Evolutionary conservation across 2,797 vertebrate species (phyloP).

Genomic region (Gadopsis marmoratus): DNA sequence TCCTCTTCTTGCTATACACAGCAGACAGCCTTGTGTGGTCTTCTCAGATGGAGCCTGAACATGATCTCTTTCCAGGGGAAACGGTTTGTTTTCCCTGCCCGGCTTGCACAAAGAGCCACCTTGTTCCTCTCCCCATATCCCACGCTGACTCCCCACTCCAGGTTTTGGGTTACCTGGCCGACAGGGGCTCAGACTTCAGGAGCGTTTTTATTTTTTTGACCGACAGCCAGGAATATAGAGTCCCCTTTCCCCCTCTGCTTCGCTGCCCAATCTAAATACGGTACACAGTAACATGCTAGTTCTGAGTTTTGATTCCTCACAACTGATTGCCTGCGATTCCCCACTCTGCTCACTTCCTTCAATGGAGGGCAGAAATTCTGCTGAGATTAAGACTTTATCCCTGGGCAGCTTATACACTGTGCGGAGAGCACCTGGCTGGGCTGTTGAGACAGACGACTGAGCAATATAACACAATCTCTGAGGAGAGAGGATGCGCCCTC

Average conservation of each 20-base stretch:
- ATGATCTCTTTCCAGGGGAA: constrained; percentile 86
- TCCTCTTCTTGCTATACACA: constrained; percentile 58
- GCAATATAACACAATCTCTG: constrained; percentile 27
- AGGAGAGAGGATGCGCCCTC: constrained; percentile 44
- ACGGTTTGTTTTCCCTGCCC: constrained; percentile 84
- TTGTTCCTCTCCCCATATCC: constrained; percentile 84
- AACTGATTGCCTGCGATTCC: constrained; percentile 67
- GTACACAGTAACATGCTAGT: constrained; percentile 53
- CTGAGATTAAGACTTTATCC: constrained; percentile 55
- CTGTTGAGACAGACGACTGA: constrained; percentile 42
- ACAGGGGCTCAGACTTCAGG: constrained; percentile 81
- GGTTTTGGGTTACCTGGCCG: constrained; percentile 84
- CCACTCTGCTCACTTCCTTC: constrained; percentile 40
- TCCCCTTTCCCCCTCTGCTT: constrained; percentile 59
- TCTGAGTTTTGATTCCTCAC: constrained; percentile 64
- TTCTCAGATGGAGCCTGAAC: constrained; percentile 84
- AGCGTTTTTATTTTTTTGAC: constrained; percentile 74
- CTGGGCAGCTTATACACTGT: constrained; percentile 37
- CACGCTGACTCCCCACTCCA: constrained; percentile 82
- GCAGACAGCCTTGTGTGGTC: constrained; percentile 86
- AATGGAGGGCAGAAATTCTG: constrained; percentile 55
- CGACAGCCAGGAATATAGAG: constrained; percentile 78
- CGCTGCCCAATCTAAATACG: constrained; percentile 74
- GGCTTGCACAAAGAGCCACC: constrained; percentile 84
- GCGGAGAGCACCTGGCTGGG: constrained; percentile 27